A percentile compares a stretch with the other conserved stretches of the same genome.
These are phyloP conservation scores for Rhincodon typus DNA, from an alignment of 2,797 vertebrate genomes.

Conservation along the genomic window DNA sequence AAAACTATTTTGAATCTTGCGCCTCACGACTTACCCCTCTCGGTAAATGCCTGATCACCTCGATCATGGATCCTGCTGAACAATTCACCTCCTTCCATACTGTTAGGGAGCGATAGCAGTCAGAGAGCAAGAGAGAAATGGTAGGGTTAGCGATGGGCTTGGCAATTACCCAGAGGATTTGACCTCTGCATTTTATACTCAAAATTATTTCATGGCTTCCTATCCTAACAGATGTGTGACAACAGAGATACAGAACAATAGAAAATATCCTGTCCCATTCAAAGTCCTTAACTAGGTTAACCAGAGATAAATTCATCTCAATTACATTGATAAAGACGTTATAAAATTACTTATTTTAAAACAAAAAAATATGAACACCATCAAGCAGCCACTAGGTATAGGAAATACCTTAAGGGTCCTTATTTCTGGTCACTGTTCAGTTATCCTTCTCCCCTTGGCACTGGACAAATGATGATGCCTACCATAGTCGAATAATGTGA, in stretches of 20 bases:
- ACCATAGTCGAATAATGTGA: not conserved
- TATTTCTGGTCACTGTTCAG: not conserved
- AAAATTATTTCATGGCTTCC: not conserved
- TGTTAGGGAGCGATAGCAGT: constrained; percentile 47
- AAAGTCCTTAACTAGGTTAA: not conserved
- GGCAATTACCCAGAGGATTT: not conserved
- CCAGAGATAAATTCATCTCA: not conserved
- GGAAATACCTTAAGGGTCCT: not conserved
- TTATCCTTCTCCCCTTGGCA: not conserved
- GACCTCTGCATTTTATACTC: not conserved
- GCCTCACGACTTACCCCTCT: constrained; percentile 72
- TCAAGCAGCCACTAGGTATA: not conserved
- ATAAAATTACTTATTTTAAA: not conserved
- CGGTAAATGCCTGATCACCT: constrained; percentile 95
- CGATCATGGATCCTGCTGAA: constrained; percentile 92
- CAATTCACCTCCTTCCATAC: constrained; percentile 95
- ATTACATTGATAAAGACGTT: not conserved
- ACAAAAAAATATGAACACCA: not conserved
- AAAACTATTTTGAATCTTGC: not conserved
- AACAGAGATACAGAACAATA: not conserved
- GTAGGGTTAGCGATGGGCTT: not conserved
- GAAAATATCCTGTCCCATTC: not conserved
- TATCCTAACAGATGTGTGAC: not conserved
- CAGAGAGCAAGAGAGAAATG: not conserved
- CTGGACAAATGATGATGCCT: not conserved